Base-by-base conservation (phyloP, 1,140 invertebrate genomes). In the Drosophila guanche region DNA sequence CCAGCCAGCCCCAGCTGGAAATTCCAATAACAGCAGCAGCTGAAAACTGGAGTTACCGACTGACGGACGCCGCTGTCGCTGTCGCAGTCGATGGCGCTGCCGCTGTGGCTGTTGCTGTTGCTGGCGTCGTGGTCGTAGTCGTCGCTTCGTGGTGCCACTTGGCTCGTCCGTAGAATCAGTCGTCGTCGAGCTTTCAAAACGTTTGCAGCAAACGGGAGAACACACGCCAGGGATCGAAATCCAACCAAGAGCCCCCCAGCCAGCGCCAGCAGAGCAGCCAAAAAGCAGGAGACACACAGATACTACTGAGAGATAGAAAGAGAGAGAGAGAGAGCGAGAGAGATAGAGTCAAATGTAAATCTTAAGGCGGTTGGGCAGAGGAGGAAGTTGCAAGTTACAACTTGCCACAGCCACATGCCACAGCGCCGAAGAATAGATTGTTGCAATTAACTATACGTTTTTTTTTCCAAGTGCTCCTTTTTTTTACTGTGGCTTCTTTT, bases 111-210 rank as follows among this genome's bases (percentile, higher is more conserved):
- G 58, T 37, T 29, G 58, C 45, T 14, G 42, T 10, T 40, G 61
- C 45, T 33, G 58, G 8, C 33, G 48, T 37, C n/a, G 56, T 33
- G 22, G 41, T 40, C 33, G 23, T 46, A n/a, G 33, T 41, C 48
- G 57, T 57, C 62, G 76, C 83, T 88, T 88, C 83, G 78, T 88
- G 76, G 48, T 83, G 78, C 83, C 60, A 80, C 69, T 52, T 76
- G 78, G 61, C 79, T 72, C 83, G 65, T 67, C 59, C 65, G 66
- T 46, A 75, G 65, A 88, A 70, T 90, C 78, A 90, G 89, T 90
- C 89, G 81, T 90, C 80, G 89, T 90, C 89, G 89, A 90, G 89
- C 89, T 90, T 90, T 90, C 84, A 79, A 79, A 90, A 88, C 89
- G 89, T 84, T 90, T 90, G 89, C 89, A 90, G 75, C 89, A 71